Percentiles rank a stretch among this genome's conserved stretches.
phyloP scores from a whole-genome alignment of 1,140 invertebrate genomes.

The Zophobas morio region DNA sequence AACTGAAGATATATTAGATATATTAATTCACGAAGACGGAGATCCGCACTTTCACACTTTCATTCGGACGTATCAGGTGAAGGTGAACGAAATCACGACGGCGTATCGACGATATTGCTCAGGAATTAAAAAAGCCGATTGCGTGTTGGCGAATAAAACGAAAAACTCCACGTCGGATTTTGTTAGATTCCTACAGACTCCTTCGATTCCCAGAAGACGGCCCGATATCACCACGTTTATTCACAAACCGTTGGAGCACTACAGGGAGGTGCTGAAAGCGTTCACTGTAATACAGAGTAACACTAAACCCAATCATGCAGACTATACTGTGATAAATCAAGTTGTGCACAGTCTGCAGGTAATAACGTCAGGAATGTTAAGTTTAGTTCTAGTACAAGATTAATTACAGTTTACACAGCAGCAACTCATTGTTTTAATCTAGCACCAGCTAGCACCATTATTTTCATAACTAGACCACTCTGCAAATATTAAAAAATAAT shows the following conservation, averaged over 20 bases:
- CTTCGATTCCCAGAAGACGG: conserved; percentile 81
- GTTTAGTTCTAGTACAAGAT: not conserved
- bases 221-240: conserved; percentile 87
- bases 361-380: conserved; percentile 14
- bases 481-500: no score
- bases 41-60: conserved; percentile 77
- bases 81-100: conserved; percentile 79
- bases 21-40: conserved; percentile 80
- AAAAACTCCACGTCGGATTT: conserved; percentile 68
- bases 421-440: no score
- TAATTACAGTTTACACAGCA: no score
- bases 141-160: conserved; percentile 78
- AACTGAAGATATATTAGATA: conserved; percentile 85
- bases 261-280: conserved; percentile 74
- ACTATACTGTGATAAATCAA: conserved; percentile 67
- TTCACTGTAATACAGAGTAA: conserved; percentile 69
- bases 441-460: no score
- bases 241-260: conserved; percentile 85
- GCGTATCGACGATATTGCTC: conserved; percentile 86
- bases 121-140: conserved; percentile 86
- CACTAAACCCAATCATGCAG: conserved; percentile 68
- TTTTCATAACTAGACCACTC: no score
- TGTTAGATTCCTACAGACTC: conserved; percentile 80
- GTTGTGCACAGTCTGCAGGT: conserved; percentile 70
- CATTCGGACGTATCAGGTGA: conserved; percentile 79